Conservation (phyloP, 2,888 invertebrate genomes). For the Agriopis marginaria region DNA sequence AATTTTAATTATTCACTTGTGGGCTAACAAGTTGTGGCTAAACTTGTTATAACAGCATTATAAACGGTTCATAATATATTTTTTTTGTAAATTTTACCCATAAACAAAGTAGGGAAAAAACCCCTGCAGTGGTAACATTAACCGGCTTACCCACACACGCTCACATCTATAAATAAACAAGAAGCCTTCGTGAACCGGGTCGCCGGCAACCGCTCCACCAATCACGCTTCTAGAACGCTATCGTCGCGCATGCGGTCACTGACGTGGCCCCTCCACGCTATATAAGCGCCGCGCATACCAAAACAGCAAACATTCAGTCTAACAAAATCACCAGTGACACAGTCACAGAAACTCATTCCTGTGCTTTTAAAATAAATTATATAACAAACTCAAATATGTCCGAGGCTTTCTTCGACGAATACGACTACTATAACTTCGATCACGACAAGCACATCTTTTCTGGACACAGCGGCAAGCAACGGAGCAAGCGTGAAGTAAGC, state of each 20-base stretch:
- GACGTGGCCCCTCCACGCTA: constrained; percentile 73
- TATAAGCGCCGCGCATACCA: constrained; percentile 63
- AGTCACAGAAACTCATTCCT: constrained; percentile 60
- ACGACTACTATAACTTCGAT: constrained; percentile 97
- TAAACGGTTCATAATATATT: no score
- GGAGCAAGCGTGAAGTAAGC: constrained; percentile 95
- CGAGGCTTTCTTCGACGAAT: constrained; percentile 94
- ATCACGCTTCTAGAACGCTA: constrained; percentile 74
- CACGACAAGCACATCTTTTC: constrained; percentile 95
- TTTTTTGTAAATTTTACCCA: no score
- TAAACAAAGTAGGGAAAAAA: background rate
- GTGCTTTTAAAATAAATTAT: constrained; percentile 50
- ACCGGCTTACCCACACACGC: constrained; percentile 69
- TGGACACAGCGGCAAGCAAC: constrained; percentile 95
- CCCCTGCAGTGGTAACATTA: constrained; percentile 54
- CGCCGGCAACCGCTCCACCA: constrained; percentile 65
- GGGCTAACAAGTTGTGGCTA: no score
- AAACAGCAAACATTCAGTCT: constrained; percentile 64
- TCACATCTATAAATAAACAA: constrained; percentile 70
- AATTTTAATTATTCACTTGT: no score
- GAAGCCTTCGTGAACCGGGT: constrained; percentile 70
- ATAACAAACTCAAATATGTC: constrained; percentile 88
- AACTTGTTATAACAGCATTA: no score
- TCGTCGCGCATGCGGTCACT: constrained; percentile 84
- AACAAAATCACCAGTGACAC: constrained; percentile 64